These are phyloP conservation scores for Toxotes jaculatrix DNA, from an alignment of 2,113 vertebrate species.

Conservation along the genomic window DNA sequence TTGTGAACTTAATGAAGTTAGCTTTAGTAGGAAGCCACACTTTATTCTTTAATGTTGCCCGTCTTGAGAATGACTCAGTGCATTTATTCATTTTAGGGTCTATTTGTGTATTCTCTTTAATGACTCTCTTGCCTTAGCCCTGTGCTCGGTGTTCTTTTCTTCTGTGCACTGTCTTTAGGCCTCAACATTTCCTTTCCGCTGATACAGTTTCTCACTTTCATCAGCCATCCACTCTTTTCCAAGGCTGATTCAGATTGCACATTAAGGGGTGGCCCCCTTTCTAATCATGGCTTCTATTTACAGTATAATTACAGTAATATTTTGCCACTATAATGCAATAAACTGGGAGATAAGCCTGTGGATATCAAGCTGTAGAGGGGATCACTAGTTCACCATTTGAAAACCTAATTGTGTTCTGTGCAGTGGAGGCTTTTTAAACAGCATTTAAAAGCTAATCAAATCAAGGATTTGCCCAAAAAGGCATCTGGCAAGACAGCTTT, in stretches of 20 bases:
- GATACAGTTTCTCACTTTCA: slow-evolving; percentile 35
- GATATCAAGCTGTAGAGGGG: slow-evolving; percentile 70
- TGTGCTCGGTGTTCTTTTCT: not conserved
- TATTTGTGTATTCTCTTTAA: slow-evolving; percentile 49
- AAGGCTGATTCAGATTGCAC: slow-evolving; percentile 50
- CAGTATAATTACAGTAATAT: slow-evolving; percentile 80
- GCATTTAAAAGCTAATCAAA: slow-evolving; percentile 83
- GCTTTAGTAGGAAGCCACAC: slow-evolving; percentile 35
- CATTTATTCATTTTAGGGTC: slow-evolving; percentile 46
- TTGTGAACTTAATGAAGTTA: slow-evolving; percentile 54
- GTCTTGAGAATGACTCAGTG: slow-evolving; percentile 19
- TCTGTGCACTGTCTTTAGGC: not conserved
- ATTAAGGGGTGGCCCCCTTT: slow-evolving; percentile 43
- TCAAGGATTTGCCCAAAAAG: slow-evolving; percentile 78
- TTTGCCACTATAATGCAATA: slow-evolving; percentile 68
- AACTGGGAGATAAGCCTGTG: slow-evolving; percentile 64
- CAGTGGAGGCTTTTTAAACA: slow-evolving; percentile 73
- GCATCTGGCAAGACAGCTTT: slow-evolving; percentile 78
- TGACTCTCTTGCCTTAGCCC: not conserved
- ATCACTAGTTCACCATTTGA: slow-evolving; percentile 76
- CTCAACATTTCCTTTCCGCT: slow-evolving; percentile 1
- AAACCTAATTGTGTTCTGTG: slow-evolving; percentile 78
- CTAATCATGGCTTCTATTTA: slow-evolving; percentile 78
- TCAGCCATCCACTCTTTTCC: slow-evolving; percentile 22
- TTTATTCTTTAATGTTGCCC: slow-evolving; percentile 44